These are phyloP conservation scores for Tenthredo amoena DNA, from an alignment of 2,888 invertebrate species.

Conservation along the genomic window DNA sequence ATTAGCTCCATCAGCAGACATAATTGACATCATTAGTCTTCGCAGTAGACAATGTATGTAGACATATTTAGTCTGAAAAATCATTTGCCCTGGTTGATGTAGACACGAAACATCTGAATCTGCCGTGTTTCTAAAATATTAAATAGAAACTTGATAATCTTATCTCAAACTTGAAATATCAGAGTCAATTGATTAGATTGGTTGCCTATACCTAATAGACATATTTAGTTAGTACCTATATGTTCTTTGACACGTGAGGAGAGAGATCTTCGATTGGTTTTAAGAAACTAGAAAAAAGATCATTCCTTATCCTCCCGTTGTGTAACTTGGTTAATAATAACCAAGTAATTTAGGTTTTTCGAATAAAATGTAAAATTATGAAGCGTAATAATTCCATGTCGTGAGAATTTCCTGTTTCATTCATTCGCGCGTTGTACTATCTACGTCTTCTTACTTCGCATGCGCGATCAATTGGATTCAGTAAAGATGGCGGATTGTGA, in stretches of 20 bases:
- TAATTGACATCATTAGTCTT: not conserved
- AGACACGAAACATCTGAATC: not conserved
- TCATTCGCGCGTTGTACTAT: not conserved
- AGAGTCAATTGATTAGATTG: not conserved
- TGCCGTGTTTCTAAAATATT: not conserved
- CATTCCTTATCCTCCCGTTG: not conserved
- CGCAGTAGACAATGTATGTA: not conserved
- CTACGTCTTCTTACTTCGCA: not conserved
- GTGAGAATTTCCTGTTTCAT: not conserved
- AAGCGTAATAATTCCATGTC: not conserved
- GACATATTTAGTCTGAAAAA: not conserved
- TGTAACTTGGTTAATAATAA: not conserved
- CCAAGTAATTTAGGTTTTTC: not conserved
- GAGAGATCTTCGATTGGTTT: not conserved
- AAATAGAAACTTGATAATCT: not conserved
- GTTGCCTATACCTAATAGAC: not conserved
- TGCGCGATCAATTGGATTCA: slow-evolving; percentile 19
- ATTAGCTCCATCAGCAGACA: not conserved
- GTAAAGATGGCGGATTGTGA: slow-evolving; percentile 86
- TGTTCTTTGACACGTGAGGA: not conserved
- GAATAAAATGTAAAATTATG: not conserved
- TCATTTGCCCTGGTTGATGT: not conserved
- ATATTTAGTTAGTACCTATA: not conserved
- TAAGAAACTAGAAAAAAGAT: not conserved
- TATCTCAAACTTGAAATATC: not conserved